These are phyloP conservation scores for Meloidogyne hapla DNA, from an alignment of 1,140 invertebrate species.

Conservation along the genomic window DNA sequence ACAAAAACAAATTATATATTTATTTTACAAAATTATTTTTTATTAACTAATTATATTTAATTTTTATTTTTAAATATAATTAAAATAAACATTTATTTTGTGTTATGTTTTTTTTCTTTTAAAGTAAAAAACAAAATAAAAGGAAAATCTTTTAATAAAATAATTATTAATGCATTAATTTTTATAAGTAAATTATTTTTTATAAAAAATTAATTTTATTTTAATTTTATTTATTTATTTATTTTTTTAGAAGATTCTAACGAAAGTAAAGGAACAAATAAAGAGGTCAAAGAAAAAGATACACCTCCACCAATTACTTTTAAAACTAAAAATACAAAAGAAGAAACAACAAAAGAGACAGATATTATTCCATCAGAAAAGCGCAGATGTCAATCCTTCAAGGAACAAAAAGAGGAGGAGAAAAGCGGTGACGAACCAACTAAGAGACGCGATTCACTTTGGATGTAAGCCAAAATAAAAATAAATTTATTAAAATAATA, in stretches of 20 bases:
- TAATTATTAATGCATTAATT: too few species aligned
- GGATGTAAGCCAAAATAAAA: background rate
- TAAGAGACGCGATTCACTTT: background rate
- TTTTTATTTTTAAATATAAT: too few species aligned
- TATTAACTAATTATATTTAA: too few species aligned
- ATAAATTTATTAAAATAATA: background rate
- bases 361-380: background rate
- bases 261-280: background rate
- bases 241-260: background rate
- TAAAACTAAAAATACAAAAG: background rate
- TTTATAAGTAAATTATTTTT: too few species aligned
- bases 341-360: background rate
- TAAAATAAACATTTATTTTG: too few species aligned
- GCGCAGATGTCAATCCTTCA: constrained; percentile 5
- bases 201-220: too few species aligned
- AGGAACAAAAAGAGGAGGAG: background rate
- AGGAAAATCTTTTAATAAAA: too few species aligned
- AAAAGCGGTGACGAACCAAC: background rate
- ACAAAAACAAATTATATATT: too few species aligned
- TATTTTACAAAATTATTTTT: too few species aligned
- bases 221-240: background rate
- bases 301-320: too few species aligned
- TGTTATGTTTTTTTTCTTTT: too few species aligned
- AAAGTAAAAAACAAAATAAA: too few species aligned
- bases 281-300: background rate